phyloP scores from a whole-genome alignment of 2,888 invertebrate genomes.

The Boloria euphrosyne region DNA sequence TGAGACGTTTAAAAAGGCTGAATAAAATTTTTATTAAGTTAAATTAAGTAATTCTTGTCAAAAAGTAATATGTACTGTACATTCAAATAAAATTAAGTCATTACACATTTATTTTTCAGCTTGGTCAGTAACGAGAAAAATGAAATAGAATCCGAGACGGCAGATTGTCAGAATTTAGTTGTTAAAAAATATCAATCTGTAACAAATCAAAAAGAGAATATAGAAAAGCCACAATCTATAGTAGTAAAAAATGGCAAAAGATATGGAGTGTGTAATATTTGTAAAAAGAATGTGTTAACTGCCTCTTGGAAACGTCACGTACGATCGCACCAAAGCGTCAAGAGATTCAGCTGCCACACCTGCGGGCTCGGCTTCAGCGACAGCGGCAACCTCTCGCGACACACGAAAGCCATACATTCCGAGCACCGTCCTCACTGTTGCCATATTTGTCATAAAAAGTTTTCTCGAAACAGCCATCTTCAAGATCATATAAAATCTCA shows the following conservation, averaged over 20 bases:
- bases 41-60: no score
- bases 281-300: slow-evolving; percentile 55
- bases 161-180: neutral
- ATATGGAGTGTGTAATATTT: slow-evolving; percentile 62
- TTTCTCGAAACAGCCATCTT: slow-evolving; percentile 73
- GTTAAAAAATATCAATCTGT: neutral
- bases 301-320: slow-evolving; percentile 71
- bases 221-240: slow-evolving; percentile 30
- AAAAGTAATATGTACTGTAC: no score
- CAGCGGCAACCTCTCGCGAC: slow-evolving; percentile 76
- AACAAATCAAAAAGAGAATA: slow-evolving; percentile 1
- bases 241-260: slow-evolving; percentile 46
- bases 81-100: neutral
- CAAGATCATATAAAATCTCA: slow-evolving; percentile 79
- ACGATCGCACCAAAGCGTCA: slow-evolving; percentile 66
- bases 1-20: no score
- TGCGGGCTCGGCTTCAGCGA: slow-evolving; percentile 79
- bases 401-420: slow-evolving; percentile 74
- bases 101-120: neutral
- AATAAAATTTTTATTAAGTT: no score
- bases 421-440: slow-evolving; percentile 75
- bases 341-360: slow-evolving; percentile 73
- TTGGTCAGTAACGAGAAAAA: slow-evolving; percentile 18
- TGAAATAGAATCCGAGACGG: slow-evolving; percentile 10
- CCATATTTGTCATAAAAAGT: slow-evolving; percentile 68